These are phyloP conservation scores for Micromys minutus DNA, from an alignment of 2,113 vertebrate species.

Conservation along the genomic window DNA sequence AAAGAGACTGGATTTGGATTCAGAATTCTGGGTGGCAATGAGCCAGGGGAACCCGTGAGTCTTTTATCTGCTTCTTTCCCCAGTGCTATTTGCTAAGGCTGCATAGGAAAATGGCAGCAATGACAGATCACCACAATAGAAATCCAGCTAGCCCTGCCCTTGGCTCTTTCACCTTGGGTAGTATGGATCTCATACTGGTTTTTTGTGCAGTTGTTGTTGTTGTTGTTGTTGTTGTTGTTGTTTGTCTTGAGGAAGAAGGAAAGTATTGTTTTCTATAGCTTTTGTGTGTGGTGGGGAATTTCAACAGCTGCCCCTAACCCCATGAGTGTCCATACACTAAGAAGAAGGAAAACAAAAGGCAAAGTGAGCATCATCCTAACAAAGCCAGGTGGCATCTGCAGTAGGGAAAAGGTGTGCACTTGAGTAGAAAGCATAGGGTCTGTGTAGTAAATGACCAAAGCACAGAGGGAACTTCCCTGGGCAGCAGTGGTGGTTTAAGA, in stretches of 20 bases:
- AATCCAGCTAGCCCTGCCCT: not conserved
- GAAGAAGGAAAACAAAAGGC: constrained; percentile 5
- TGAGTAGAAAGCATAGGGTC: not conserved
- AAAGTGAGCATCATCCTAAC: not conserved
- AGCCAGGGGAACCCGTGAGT: constrained; percentile 98
- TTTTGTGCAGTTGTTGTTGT: not conserved
- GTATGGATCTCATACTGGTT: not conserved
- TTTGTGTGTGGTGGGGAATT: not conserved
- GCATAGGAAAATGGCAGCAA: not conserved
- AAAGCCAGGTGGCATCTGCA: not conserved
- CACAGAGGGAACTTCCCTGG: not conserved
- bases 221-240: not conserved
- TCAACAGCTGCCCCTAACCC: not conserved
- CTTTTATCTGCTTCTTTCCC: not conserved
- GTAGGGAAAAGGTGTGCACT: not conserved
- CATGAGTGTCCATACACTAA: not conserved
- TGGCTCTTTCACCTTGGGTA: not conserved
- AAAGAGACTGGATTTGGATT: constrained; percentile 99
- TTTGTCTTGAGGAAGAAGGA: not conserved
- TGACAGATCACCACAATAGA: not conserved
- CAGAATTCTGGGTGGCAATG: constrained; percentile 99
- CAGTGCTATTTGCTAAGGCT: not conserved
- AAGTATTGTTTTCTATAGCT: not conserved
- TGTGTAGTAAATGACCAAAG: not conserved
- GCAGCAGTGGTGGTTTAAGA: not conserved